A percentile compares a stretch with the other conserved stretches of the same genome.
These are phyloP conservation scores for Nomada ferruginata DNA, from an alignment of 2,888 invertebrate species.

Conservation along the genomic window DNA sequence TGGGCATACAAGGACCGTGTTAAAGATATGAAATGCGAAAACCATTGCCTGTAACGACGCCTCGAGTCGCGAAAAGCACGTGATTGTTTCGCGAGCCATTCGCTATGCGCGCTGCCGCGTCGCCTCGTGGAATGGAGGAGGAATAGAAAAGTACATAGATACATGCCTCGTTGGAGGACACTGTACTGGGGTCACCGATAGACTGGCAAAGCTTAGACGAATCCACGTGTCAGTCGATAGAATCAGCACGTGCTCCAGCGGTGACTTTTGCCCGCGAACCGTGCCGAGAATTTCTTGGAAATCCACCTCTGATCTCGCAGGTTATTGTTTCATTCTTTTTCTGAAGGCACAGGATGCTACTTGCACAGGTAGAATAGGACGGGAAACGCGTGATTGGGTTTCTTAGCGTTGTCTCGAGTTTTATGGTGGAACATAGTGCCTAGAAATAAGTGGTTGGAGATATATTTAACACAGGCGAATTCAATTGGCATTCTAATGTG, in stretches of 20 bases:
- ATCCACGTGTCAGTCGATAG: conserved; percentile 25
- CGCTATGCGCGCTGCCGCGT: background rate
- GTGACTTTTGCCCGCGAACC: conserved; percentile 10
- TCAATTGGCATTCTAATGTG: background rate
- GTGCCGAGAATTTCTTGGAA: conserved; percentile 33
- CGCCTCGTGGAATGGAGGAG: background rate
- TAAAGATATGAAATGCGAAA: conserved; percentile 27
- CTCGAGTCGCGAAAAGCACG: background rate
- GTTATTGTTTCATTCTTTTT: conserved; percentile 22
- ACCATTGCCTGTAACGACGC: conserved; percentile 8
- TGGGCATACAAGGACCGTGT: background rate
- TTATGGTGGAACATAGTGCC: conserved; percentile 13
- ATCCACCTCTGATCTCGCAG: conserved; percentile 32
- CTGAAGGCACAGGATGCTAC: conserved; percentile 42
- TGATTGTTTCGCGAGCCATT: conserved; percentile 31
- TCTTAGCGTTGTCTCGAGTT: conserved; percentile 43
- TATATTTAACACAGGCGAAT: background rate
- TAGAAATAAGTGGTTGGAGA: background rate
- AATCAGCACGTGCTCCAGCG: conserved; percentile 30
- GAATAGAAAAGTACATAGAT: background rate
- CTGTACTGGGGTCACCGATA: background rate
- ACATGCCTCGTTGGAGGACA: background rate
- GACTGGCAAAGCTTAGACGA: conserved; percentile 2
- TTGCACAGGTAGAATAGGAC: conserved; percentile 50
- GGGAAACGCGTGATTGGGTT: conserved; percentile 56